Evolutionary conservation across 2,113 vertebrate genomes (phyloP), one percentile per base, ranked within the genome.

Genomic region (Empidonax alnorum): DNA sequence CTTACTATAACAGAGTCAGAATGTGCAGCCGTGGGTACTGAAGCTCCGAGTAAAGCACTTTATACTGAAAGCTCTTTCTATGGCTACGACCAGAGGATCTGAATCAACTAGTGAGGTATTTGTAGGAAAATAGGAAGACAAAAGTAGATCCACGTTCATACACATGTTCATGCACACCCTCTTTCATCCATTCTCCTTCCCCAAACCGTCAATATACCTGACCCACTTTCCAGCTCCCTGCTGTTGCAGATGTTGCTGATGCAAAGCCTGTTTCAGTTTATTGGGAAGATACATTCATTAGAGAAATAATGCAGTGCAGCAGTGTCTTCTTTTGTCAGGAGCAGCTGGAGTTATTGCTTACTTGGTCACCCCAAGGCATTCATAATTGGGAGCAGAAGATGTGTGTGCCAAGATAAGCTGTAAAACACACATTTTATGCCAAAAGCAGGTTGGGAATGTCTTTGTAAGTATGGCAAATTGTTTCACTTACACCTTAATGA

Each of bases 271-370:
- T 87, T 97, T 91, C 87, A 93, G 63, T 58, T 93, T 93, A 90
- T 78, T 84, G 61, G 75, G 72, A 92, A 82, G 75, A 84, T 56
- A 72, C 84, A 96, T 95, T 94, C 58, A 94, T 97, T 96, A 97
- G 91, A 91, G 91, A 89, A 92, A 94, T 95, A 95, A 97, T 88
- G 81, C 90, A 95, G 91, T 87, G 71, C 56, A 79, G 95, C 74
- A 92, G 35, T 75, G 67, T 84, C 88, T 22, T 97, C 94, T 91
- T 95, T 91, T 94, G 91, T 96, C 94, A 91, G 86, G 53, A 97
- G 65, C 88, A 97, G 88, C 87, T 97, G 94, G 96, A 97, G 83
- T 96, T 97, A 97, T 93, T 91, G 93, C 93, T 96, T 96, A 87
- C 69, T 95, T 90, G 90, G 77, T 88, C 91, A 97, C 88, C 84